These are phyloP conservation scores for Allenopithecus nigroviridis DNA, from an alignment of 2,797 vertebrate species.

Conservation along the genomic window DNA sequence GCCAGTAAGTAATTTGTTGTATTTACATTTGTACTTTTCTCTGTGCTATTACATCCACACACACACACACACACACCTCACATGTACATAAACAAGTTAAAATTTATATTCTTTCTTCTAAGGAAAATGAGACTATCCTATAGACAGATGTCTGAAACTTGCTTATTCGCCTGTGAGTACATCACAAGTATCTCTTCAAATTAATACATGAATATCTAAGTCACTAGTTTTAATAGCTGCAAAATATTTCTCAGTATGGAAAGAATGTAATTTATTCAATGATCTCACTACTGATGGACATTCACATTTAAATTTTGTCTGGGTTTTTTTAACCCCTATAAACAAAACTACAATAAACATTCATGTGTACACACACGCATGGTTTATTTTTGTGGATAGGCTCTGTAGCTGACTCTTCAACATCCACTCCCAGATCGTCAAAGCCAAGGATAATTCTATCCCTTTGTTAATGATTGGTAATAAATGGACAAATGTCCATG, in stretches of 20 bases:
- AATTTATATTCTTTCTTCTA: not conserved
- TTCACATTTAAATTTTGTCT: not conserved
- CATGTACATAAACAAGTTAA: not conserved
- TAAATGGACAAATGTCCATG: not conserved
- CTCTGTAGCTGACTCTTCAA: not conserved
- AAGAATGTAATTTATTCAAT: not conserved
- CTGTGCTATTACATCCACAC: not conserved
- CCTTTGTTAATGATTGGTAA: not conserved
- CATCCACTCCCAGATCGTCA: not conserved
- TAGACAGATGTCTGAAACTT: not conserved
- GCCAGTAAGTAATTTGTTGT: not conserved
- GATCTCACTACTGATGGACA: not conserved
- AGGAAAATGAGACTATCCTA: not conserved
- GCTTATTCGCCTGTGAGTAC: not conserved
- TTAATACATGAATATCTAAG: not conserved
- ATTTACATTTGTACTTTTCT: not conserved
- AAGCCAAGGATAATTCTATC: not conserved
- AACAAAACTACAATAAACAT: not conserved
- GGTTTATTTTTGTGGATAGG: not conserved
- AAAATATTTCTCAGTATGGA: not conserved
- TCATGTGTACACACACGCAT: not conserved
- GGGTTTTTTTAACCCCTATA: not conserved
- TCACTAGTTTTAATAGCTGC: not conserved
- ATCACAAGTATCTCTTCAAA: not conserved
- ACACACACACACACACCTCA: not conserved